Base-by-base conservation (phyloP, 2,113 vertebrate genomes). In the Colinus virginianus region DNA sequence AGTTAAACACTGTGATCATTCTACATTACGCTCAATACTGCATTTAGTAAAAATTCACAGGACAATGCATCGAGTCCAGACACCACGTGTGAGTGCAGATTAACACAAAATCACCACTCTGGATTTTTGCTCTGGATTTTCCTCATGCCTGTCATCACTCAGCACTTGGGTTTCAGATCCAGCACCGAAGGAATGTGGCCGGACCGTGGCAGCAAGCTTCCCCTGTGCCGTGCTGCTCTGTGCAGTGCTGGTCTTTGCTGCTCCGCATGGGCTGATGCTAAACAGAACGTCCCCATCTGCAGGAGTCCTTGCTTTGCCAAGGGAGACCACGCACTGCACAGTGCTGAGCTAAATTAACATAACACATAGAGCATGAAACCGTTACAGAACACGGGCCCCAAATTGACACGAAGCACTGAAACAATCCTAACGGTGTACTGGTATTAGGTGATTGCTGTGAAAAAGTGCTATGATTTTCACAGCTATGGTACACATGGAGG, bases 121-220 rank as follows among this genome's bases (percentile, higher is more conserved):
- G 36, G 36, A 36, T 36, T 36, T 36, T 36, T 22, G 5, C n/a
- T 59, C 69, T 10, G 49, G 19, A 6, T 59, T 63, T 16, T 49
- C 58, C 71, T 68, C 40, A 0, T 26, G 12, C 1, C 69, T 19
- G 2, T 19, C 59, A 32, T 16, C 2, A 1, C 3, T 1, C 13
- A 8, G 66, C 5, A 2, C 34, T 67, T 32, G 55, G 22, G 23
- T 43, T 45, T 72, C n/a, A 25, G 16, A 32, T 10, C 59, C 34
- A 9, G 51, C 45, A 46, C 16, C 2, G n/a, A 56, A 21, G 28
- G n/a, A 9, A 3, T 21, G 36, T 45, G n/a, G n/a, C 14, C 38
- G 82, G 45, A 64, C 7, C 13, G 17, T 34, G 62, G 56, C 53
- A 25, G 59, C 32, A 38, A 55, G 49, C 56, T 32, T 38, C 40